These are phyloP conservation scores for Tetramorium bicarinatum DNA, from an alignment of 2,888 invertebrate genomes.

Conservation along the genomic window DNA sequence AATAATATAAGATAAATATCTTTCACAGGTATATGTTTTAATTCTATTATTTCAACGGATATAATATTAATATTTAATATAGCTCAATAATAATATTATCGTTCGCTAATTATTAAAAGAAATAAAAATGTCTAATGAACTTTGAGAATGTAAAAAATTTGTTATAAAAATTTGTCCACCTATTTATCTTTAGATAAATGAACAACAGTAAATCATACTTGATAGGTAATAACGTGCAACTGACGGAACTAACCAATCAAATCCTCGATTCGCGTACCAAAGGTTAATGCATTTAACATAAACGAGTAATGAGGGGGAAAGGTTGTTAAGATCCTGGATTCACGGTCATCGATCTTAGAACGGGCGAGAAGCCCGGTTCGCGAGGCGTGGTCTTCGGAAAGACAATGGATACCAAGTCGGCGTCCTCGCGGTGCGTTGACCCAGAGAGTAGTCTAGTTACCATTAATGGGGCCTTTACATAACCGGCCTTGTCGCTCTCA, in stretches of 20 bases:
- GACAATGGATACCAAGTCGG: constrained; percentile 70
- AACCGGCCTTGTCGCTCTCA: constrained; percentile 68
- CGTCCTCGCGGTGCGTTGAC: constrained; percentile 74
- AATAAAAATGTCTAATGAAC: not conserved
- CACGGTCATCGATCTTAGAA: constrained; percentile 74
- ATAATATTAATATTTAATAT: not conserved
- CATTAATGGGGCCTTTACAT: constrained; percentile 73
- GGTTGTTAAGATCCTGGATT: constrained; percentile 59
- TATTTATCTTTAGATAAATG: constrained; percentile 16
- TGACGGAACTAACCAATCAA: constrained; percentile 35
- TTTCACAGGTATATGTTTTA: not conserved
- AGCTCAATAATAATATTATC: not conserved
- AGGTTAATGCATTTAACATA: constrained; percentile 23
- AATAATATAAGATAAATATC: not conserved
- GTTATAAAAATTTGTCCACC: constrained; percentile 14
- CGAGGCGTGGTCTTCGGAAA: constrained; percentile 72
- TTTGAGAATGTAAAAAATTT: not conserved
- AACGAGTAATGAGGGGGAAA: constrained; percentile 43
- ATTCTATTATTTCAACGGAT: not conserved
- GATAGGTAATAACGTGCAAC: constrained; percentile 1
- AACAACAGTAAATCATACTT: not conserved
- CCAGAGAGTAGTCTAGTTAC: constrained; percentile 69
- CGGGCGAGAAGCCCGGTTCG: constrained; percentile 66
- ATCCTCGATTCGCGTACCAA: constrained; percentile 22
- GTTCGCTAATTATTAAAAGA: not conserved